These are phyloP conservation scores for Lasiurus borealis DNA, from an alignment of 2,113 vertebrate genomes.

Conservation along the genomic window DNA sequence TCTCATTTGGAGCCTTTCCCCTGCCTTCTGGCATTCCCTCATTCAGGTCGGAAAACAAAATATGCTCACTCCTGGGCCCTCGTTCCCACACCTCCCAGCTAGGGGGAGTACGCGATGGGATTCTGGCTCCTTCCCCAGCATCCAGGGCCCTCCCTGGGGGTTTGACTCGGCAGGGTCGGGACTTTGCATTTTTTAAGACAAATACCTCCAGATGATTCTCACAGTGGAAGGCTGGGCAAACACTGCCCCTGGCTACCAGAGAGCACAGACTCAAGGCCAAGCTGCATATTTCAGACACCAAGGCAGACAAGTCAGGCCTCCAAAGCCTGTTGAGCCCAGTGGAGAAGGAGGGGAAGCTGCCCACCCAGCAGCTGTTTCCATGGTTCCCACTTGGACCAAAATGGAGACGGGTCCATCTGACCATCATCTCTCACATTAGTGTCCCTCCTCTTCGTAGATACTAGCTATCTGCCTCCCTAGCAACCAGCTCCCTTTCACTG, in stretches of 20 bases:
- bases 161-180: background rate
- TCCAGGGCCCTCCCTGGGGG: background rate
- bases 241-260: background rate
- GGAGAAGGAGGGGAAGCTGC: background rate
- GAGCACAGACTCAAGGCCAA: background rate
- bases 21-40: background rate
- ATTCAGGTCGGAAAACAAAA: background rate
- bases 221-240: background rate
- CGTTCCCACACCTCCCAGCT: background rate
- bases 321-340: background rate
- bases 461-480: background rate
- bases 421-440: accelerated
- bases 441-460: no score
- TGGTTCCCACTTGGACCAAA: background rate
- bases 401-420: background rate
- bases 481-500: background rate
- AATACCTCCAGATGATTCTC: background rate
- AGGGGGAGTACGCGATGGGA: accelerated
- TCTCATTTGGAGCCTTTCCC: background rate
- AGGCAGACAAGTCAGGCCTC: background rate
- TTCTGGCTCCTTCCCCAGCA: background rate
- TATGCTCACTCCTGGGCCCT: accelerated
- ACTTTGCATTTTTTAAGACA: background rate
- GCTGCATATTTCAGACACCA: no score
- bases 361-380: background rate